Conservation (phyloP, 2,797 vertebrate genomes). For the Microchirus variegatus region DNA sequence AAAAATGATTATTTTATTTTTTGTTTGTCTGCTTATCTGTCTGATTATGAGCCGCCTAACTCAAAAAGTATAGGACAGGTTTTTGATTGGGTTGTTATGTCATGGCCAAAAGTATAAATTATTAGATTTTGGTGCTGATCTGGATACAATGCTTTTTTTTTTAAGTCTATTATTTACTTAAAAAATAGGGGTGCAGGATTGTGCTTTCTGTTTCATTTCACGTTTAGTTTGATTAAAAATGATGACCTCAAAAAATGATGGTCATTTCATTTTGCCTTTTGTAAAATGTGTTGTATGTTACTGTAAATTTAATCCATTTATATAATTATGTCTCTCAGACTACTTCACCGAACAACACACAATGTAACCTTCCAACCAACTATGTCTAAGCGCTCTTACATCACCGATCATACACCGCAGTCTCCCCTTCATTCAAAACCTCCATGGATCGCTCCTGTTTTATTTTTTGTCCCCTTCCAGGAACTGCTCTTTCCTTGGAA, state of each 20-base stretch:
- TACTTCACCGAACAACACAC: constrained; percentile 16
- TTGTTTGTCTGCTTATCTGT: constrained; percentile 4
- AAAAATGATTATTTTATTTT: background rate
- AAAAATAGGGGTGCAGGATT: too few relatives aligned
- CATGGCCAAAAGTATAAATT: constrained; percentile 1
- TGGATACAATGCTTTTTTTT: too few relatives aligned
- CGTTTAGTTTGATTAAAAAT: constrained; percentile 23
- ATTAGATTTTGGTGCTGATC: background rate
- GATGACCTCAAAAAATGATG: constrained; percentile 19
- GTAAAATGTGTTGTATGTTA: constrained; percentile 16
- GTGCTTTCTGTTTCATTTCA: background rate
- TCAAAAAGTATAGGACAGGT: background rate
- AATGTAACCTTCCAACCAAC: constrained; percentile 21
- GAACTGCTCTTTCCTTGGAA: constrained; percentile 45
- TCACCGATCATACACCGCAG: constrained; percentile 6
- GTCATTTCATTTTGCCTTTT: constrained; percentile 33
- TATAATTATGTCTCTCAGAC: constrained; percentile 2
- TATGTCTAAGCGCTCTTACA: constrained; percentile 13
- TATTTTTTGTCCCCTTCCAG: constrained; percentile 45
- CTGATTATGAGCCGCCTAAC: too few relatives aligned
- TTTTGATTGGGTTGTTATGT: background rate
- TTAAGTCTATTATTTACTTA: too few relatives aligned
- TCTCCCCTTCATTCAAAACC: constrained; percentile 27
- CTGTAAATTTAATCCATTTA: constrained; percentile 7
- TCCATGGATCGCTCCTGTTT: constrained; percentile 42